Evolutionary conservation across 2,113 vertebrate genomes (phyloP), one percentile per base, ranked within the genome.

Genomic region (Saguinus midas): DNA sequence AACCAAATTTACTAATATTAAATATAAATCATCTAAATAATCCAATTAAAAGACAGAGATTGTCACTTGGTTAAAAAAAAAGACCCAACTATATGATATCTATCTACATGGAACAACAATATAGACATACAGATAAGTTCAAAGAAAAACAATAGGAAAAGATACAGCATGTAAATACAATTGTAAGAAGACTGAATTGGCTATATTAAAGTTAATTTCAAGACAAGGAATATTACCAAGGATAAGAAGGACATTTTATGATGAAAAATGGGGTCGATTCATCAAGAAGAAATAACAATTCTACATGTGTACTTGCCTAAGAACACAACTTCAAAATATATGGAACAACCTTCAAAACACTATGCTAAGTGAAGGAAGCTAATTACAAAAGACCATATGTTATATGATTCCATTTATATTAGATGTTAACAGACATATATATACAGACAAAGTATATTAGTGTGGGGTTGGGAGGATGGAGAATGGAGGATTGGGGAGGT

Each of bases 141-240:
- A 93, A 70, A 86, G 18, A 40, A 52, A 45, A n/a, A 86, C n/a
- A 78, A 78, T n/a, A 50, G 29, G 29, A 78, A 90, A 95, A 95
- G 21, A 90, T 37, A 5, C 35, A 83, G 72, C 21, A 94, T 57
- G 37, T 18, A 61, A 48, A 82, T 17, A 73, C 13, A 76, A 76
- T 76, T 14, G 29, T 23, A 75, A 89, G 93, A 83, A 76, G 89
- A 8, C 64, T 43, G 7, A 40, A 94, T 25, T 61, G 12, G 21
- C 18, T 75, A 32, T 35, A 89, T 27, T 94, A 57, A 58, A 88
- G 64, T 61, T 57, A n/a, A 91, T 35, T 64, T 84, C 40, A 84
- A 10, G 52, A 84, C 73, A 61, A 61, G 23, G 17, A 94, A 50
- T 17, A 52, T 78, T 23, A n/a, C 23, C 29, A 72, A 52, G 29